These are phyloP conservation scores for Cacoxenus indagator DNA, from an alignment of 2,888 invertebrate species.

Conservation along the genomic window DNA sequence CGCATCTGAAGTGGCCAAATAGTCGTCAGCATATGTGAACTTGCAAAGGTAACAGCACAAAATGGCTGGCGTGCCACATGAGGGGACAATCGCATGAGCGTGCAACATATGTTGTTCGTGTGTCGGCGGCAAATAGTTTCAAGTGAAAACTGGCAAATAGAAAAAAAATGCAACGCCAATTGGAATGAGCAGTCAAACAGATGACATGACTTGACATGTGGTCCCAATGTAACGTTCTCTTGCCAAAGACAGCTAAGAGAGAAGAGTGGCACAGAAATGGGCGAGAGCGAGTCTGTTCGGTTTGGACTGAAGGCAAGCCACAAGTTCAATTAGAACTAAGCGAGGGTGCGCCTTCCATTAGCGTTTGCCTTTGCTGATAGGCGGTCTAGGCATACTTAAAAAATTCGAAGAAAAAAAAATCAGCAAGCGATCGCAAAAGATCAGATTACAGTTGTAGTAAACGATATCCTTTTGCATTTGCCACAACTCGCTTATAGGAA, in stretches of 20 bases:
- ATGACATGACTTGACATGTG: neutral
- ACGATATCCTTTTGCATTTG: neutral
- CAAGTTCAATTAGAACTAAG: neutral
- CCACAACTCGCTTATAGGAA: neutral
- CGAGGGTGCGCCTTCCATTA: neutral
- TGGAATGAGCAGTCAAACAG: neutral
- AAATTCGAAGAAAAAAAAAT: too few species aligned
- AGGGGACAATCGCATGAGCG: neutral
- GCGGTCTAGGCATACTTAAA: too few species aligned
- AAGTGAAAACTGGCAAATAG: too few species aligned
- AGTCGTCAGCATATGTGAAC: neutral
- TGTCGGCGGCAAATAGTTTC: neutral
- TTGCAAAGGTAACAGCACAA: neutral
- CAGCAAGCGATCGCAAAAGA: slow-evolving; percentile 5
- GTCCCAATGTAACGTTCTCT: neutral
- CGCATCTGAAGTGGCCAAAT: neutral
- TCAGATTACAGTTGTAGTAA: neutral
- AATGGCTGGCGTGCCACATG: slow-evolving; percentile 17
- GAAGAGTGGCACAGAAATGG: neutral
- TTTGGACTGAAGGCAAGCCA: neutral
- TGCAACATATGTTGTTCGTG: slow-evolving; percentile 7
- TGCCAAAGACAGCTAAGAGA: too few species aligned
- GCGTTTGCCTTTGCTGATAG: neutral
- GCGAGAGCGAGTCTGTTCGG: neutral
- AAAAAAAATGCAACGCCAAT: too few species aligned